Base-by-base conservation (phyloP, 2,888 invertebrate species). In the Agonum fuliginosum region DNA sequence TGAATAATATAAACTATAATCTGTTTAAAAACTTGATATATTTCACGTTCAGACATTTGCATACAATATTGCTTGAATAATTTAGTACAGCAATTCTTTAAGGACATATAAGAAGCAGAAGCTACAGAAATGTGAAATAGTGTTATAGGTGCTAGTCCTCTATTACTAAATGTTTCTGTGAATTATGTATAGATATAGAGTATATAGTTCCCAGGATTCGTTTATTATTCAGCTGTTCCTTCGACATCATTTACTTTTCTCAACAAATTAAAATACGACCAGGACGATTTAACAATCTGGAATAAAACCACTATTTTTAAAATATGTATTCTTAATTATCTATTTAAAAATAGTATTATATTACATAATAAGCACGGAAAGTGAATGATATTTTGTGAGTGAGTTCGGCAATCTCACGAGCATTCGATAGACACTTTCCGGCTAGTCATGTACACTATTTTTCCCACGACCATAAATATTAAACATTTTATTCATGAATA, bases 221-320 rank as follows among this genome's bases (percentile, higher is more conserved):
- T 4, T 5, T 12, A n/a, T 70, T 43, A 46, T 46, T 41, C 20
- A 5, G 22, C 20, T 8, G 2, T 1, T 30, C 14, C 30, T 27
- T 62, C 58, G 8, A 48, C 48, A 30, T 75, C 48, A 30, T 75
- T 54, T 3, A 75, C 75, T 46, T 51, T 51, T 4, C 75, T 67
- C 14, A 75, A 30, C 20, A 75, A 20, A 65, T 62, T 67, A 20
- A 75, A 75, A 48, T 67, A 75, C 3, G 75, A 75, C 75, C 75
- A 75, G n/a, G 67, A 65, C 10, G 75, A 75, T 67, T 62, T 75
- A 14, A 48, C 62, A 20, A 75, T 67, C 75, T 75, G 65, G 10
- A 75, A 67, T 22, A n/a, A 30, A 0, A 27, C 12, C 14, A 3
- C n/a, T 10, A 14, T 48, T 48, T 48, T 17, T 14, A 8, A 8